Base-by-base conservation (phyloP, 2,113 vertebrate genomes). In the Hoplias malabaricus region DNA sequence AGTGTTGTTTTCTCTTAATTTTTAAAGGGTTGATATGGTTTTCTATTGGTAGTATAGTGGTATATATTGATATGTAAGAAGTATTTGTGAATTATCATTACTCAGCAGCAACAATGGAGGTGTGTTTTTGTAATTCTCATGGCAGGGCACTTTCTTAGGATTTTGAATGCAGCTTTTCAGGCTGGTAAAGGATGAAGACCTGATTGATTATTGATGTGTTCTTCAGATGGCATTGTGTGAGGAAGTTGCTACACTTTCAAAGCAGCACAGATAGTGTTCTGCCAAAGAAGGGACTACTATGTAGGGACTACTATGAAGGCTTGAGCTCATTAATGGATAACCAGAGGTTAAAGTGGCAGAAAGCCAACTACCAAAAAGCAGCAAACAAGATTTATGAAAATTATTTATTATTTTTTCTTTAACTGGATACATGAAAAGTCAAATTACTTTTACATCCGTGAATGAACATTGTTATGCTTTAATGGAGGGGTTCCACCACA, bases 131-230 rank as follows among this genome's bases (percentile, higher is more conserved):
- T 59, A 25, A 36, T 57, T 70, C 19, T 34, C 3, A 62, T 73
- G 53, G 31, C 23, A n/a, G 34, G 8, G 57, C 57, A 61, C 33
- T 42, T 73, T 61, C 27, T 61, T 19, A 73, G 57, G 57, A 33
- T 61, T 61, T 31, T 34, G n/a, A 61, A 61, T 3, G 5, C 29
- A 33, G 57, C 5, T 33, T 31, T 33, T 34, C 16, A 14, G 57
- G 31, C 57, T 53, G 8, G 2, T 9, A 53, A 11, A 8, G 46
- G 46, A 50, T 21, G 46, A 53, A 53, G 23, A 53, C 29, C 31
- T 33, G 29, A 61, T 61, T 33, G 57, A 61, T 61, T 61, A 61
- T 61, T 61, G 57, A 61, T 61, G 57, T 34, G 57, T 4, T 53
- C 48, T 61, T 31, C 57, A 33, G 33, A 63, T 63, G 59, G 31